Evolutionary conservation across 2,888 invertebrate species (phyloP), one percentile per base, ranked within the genome.

Genomic region (Ecdyonurus torrentis): DNA sequence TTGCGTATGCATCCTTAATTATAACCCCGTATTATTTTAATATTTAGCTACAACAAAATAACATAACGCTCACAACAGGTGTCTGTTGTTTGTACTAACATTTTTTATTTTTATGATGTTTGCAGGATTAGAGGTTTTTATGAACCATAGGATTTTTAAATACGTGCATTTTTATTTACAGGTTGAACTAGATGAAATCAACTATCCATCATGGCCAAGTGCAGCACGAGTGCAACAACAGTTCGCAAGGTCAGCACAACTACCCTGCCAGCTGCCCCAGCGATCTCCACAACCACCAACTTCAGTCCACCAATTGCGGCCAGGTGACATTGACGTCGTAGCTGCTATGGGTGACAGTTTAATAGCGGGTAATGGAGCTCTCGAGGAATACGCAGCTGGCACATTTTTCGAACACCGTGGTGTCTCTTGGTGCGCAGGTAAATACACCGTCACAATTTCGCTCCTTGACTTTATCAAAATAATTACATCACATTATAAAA

Each of bases 261-360:
- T 77, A 68, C 75, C 75, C 19, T 77, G 77, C 65, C 69, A 74
- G 63, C 69, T 69, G 50, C 70, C 66, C 62, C 71, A 69, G 63
- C 72, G 81, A 52, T 68, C 68, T 3, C 2, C 64, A 3, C 64
- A 64, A 19, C 69, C 75, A 2, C 83, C 84, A 0, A 73, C 67
- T 10, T 59, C 59, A 18, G 63, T 63, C 3, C 63, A 63, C 53
- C 63, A 59, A 2, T 50, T 63, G 23, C 50, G 58, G 59, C 63
- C 63, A 0, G 63, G 63, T 2, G 63, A 63, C 59, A 59, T 63
- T 15, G 63, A 63, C 59, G 52, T 63, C 5, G 59, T 63, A 24
- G 63, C 63, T 3, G 63, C 63, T 1, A 50, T 63, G 52, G 63
- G 63, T 10, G 63, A 63, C 50, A 59, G 59, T 10, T 52, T 63